Base-by-base conservation (phyloP, 1,140 invertebrate species). In the Anoplolepis gracilipes region DNA sequence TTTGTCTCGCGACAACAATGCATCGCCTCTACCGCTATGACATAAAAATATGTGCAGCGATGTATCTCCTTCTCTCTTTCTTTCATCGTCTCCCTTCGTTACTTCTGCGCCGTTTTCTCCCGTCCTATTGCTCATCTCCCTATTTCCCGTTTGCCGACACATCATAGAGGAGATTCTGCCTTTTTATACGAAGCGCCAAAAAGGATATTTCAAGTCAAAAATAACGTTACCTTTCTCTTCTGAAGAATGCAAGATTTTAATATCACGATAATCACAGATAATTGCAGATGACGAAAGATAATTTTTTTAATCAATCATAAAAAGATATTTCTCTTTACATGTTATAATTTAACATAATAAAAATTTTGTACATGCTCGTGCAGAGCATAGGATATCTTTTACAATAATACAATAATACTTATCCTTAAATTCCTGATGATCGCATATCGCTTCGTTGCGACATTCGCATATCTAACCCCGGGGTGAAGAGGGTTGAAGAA, bases 1-100 rank as follows among this genome's bases (percentile, higher is more conserved):
- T 94, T 95, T 94, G 94, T 95, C 94, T 94, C 93, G 92, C 90
- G 93, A 93, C 93, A 95, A 95, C 94, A 94, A 95, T 95, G 93
- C 92, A 93, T 93, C 92, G 92, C 91, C 87, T 89, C 90, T 91
- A 92, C 92, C 91, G 85, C 90, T 93, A 93, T 95, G 94, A 94
- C 94, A 93, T 94, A 94, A 94, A 95, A 95, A 94, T 95, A 94
- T 94, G 93, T 93, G 91, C 92, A 87, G 85, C 86, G 88, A 90
- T 92, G 84, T 88, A 86, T 91, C 85, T 84, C 79, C 84, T 59
- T 86, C 64, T 89, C 79, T 67, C 53, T 87, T 67, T 61, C 79
- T 64, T 82, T 79, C 82, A 85, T 86, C 65, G 33, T 84, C 84
- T 82, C 76, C 82, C 84, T 81, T 87, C 86, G 72, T 87, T 91